Conservation (phyloP, 2,888 invertebrate species). For the Drosophila paramelanica region DNA sequence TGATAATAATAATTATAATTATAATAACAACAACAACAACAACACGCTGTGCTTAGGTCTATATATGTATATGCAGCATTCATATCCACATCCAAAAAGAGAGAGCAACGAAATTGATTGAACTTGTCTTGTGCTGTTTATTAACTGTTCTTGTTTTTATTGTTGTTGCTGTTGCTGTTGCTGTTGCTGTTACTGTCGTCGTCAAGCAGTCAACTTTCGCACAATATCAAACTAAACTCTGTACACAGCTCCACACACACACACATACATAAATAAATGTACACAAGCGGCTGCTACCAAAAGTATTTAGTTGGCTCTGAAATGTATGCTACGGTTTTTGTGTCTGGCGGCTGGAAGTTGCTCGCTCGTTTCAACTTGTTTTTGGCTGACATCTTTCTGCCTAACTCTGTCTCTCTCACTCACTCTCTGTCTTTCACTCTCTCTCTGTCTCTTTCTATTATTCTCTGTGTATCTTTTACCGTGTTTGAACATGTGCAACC, state of each 20-base stretch:
- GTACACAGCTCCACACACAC: constrained; percentile 17
- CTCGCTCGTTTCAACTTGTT: constrained; percentile 40
- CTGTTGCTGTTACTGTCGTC: constrained; percentile 35
- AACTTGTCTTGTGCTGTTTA: constrained; percentile 55
- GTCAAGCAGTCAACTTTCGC: constrained; percentile 49
- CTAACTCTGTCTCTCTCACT: constrained; percentile 12
- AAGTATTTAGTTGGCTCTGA: constrained; percentile 55
- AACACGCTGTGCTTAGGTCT: constrained; percentile 46
- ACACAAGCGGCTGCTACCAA: constrained; percentile 30
- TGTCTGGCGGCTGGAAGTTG: constrained; percentile 44
- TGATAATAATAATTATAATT: constrained; percentile 18
- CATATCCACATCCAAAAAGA: constrained; percentile 22
- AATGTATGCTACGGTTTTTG: constrained; percentile 66
- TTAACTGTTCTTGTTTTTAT: constrained; percentile 49
- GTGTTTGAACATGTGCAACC: constrained; percentile 46
- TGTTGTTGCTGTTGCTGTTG: constrained; percentile 45
- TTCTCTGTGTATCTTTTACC: constrained; percentile 22
- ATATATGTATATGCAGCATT: constrained; percentile 36
- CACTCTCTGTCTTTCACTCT: constrained; percentile 16
- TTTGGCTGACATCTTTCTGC: constrained; percentile 26
- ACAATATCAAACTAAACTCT: constrained; percentile 30
- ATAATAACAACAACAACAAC: constrained; percentile 31
- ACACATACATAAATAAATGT: constrained; percentile 20
- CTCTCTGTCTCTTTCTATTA: constrained; percentile 15
- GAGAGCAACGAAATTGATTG: constrained; percentile 48